Evolutionary conservation across 1,140 invertebrate genomes (phyloP).

Genomic region (Myzus persicae): DNA sequence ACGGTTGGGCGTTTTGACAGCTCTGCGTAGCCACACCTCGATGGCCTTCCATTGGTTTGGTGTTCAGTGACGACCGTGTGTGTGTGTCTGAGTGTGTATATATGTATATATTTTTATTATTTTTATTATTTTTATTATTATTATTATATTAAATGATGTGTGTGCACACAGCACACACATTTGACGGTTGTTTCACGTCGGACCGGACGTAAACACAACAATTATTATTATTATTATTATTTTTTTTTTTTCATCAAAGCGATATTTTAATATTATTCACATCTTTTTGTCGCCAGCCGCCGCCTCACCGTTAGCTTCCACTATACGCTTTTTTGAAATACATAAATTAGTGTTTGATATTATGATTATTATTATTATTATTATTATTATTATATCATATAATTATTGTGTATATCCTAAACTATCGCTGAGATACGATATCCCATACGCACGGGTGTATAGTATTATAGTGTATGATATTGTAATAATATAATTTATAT

Average conservation of each 20-base stretch:
- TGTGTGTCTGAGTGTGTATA: background rate
- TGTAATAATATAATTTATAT: background rate
- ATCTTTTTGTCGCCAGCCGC: background rate
- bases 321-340: background rate
- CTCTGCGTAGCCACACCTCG: constrained; percentile 45
- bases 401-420: background rate
- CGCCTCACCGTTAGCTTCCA: background rate
- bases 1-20: constrained; percentile 28
- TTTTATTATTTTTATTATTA: background rate
- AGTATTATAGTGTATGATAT: background rate
- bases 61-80: background rate
- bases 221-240: background rate
- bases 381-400: too few relatives aligned
- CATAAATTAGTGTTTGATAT: background rate
- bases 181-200: background rate
- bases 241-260: background rate
- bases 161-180: background rate
- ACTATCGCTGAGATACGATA: background rate
- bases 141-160: background rate
- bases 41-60: constrained; percentile 51
- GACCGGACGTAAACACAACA: constrained; percentile 15
- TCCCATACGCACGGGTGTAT: background rate
- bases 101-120: background rate
- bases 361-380: background rate
- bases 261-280: background rate